phyloP scores from a whole-genome alignment of 2,113 vertebrate species.

The Caracal caracal region DNA sequence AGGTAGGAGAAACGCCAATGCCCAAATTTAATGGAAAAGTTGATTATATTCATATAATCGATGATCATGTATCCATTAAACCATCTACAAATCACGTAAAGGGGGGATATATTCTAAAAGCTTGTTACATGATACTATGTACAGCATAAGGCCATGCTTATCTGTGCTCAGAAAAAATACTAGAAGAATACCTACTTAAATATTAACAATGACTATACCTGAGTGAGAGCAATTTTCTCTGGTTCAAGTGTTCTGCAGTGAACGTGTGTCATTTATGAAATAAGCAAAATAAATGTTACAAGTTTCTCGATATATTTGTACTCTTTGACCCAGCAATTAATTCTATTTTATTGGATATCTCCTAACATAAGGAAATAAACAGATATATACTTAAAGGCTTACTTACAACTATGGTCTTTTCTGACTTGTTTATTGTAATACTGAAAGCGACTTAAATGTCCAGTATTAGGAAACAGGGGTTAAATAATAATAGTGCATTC shows the following conservation, averaged over 20 bases:
- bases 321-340: not conserved
- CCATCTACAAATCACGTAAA: not conserved
- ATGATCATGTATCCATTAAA: not conserved
- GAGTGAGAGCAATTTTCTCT: not conserved
- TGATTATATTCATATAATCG: not conserved
- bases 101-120: not conserved
- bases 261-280: not conserved
- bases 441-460: not conserved
- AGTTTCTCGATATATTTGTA: not conserved
- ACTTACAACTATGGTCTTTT: not conserved
- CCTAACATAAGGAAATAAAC: constrained; percentile 24
- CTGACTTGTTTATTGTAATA: not conserved
- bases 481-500: not conserved
- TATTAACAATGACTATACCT: not conserved
- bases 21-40: not conserved
- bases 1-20: not conserved
- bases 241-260: not conserved
- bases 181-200: not conserved
- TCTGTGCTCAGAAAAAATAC: not conserved
- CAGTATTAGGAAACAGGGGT: not conserved
- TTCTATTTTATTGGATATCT: not conserved
- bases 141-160: not conserved
- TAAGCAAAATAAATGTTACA: constrained; percentile 23
- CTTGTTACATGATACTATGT: not conserved
- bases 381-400: not conserved